Percentiles rank a stretch among this genome's conserved stretches.
Conservation (phyloP, 2,113 vertebrate genomes). For the Tor tambroides region DNA sequence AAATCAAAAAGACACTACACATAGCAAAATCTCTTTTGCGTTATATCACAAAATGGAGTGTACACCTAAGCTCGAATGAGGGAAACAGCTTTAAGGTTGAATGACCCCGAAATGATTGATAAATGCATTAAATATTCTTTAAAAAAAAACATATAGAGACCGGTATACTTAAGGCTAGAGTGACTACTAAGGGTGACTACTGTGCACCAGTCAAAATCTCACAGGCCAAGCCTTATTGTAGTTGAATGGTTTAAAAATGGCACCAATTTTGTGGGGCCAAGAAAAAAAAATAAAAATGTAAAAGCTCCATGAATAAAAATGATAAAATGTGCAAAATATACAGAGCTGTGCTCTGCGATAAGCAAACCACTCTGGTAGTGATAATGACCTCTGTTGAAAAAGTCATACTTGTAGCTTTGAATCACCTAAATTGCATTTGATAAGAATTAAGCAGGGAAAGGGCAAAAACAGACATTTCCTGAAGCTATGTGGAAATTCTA, state of each 20-base stretch:
- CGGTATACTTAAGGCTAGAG: slow-evolving; percentile 14
- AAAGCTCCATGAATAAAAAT: slow-evolving; percentile 62
- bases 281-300: slow-evolving; percentile 43
- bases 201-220: slow-evolving; percentile 64
- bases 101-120: slow-evolving; percentile 56
- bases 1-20: slow-evolving; percentile 22
- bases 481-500: slow-evolving; percentile 18
- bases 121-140: slow-evolving; percentile 73
- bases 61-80: neutral
- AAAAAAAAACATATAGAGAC: slow-evolving; percentile 62
- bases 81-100: neutral
- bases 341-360: slow-evolving; percentile 50
- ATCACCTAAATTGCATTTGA: slow-evolving; percentile 19
- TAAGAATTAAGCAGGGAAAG: neutral
- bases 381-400: slow-evolving; percentile 8
- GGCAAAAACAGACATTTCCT: neutral
- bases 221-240: slow-evolving; percentile 6
- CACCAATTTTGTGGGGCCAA: slow-evolving; percentile 17
- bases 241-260: slow-evolving; percentile 22
- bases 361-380: slow-evolving; percentile 35
- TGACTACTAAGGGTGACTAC: slow-evolving; percentile 45
- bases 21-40: neutral
- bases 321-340: slow-evolving; percentile 79
- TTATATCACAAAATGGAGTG: slow-evolving; percentile 15
- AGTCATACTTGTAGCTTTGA: slow-evolving; percentile 4